Base-by-base conservation (phyloP, 2,113 vertebrate species). In the Phrynocephalus versicolor region DNA sequence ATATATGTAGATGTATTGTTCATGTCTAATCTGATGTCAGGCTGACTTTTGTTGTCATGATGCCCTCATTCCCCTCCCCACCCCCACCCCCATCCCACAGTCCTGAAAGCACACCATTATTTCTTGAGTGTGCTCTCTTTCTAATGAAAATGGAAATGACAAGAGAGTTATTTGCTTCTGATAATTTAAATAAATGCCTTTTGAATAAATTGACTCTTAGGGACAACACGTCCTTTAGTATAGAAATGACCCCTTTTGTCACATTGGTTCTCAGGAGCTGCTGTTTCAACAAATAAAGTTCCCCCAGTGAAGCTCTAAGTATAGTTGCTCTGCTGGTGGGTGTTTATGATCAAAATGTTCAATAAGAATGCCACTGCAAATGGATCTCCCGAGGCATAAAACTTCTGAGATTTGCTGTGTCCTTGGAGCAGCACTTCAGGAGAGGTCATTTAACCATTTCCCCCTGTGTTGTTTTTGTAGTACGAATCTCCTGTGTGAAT, bases 151-250 rank as follows among this genome's bases (percentile, higher is more conserved):
- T n/a, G 16, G 30, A 81, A 81, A 70, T 70, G 33, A 81, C 51
- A 77, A 14, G 39, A 57, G 39, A 16, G 33, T 57, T 57, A 55
- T 78, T 85, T 70, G 37, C 18, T 25, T 58, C 27, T 39, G 33
- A 70, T 70, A 70, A 70, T 78, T 78, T 85, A 57, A 78, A 70
- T 70, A 85, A 85, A 78, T 57, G 33, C 33, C 33, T 85, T 58
- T 78, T 33, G 33, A 85, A 0, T 69, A 62, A 77, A 77, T 39
- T 57, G 73, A 77, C 78, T 85, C 69, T 58, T 30, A 35, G 62
- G 62, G 27, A 69, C 33, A 78, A 58, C 57, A 57, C 19, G 25
- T 41, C 73, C 78, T 84, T 55, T 18, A 16, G n/a, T 30, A 2
- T 45, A 65, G 25, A 67, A 57, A 51, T 64, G 64, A 64, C 51